phyloP scores from a whole-genome alignment of 2,888 invertebrate species.

The Linnaemya vulpina region DNA sequence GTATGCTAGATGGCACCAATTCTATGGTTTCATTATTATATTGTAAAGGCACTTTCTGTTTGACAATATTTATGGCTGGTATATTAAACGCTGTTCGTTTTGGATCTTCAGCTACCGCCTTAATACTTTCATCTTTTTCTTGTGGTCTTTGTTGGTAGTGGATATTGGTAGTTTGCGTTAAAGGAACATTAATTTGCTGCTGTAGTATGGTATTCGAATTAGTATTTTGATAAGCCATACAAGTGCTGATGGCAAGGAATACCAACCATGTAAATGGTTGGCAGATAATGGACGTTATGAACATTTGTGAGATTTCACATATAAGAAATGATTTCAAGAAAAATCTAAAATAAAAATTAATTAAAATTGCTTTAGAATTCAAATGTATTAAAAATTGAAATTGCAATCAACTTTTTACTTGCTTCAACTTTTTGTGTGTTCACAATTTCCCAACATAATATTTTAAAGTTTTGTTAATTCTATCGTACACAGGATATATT shows the following conservation, averaged over 20 bases:
- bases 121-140: slow-evolving; percentile 22
- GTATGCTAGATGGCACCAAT: slow-evolving; percentile 60
- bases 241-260: slow-evolving; percentile 56
- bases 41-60: slow-evolving; percentile 79
- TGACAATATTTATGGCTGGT: slow-evolving; percentile 64
- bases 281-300: slow-evolving; percentile 37
- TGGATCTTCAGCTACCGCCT: slow-evolving; percentile 33
- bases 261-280: slow-evolving; percentile 53
- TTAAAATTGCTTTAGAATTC: no score
- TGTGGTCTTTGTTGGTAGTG: slow-evolving; percentile 42
- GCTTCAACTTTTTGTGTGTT: no score
- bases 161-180: slow-evolving; percentile 59
- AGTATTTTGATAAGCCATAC: slow-evolving; percentile 69
- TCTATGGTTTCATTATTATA: slow-evolving; percentile 73
- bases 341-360: background rate
- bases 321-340: slow-evolving; percentile 12
- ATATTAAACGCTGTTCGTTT: slow-evolving; percentile 54
- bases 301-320: slow-evolving; percentile 56
- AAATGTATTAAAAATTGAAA: no score
- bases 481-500: no score
- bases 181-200: slow-evolving; percentile 70
- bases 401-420: no score
- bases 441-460: no score
- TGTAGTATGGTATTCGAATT: slow-evolving; percentile 70
- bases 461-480: no score